Evolutionary conservation across 2,113 vertebrate genomes (phyloP).

Genomic region (Diadophis punctatus): DNA sequence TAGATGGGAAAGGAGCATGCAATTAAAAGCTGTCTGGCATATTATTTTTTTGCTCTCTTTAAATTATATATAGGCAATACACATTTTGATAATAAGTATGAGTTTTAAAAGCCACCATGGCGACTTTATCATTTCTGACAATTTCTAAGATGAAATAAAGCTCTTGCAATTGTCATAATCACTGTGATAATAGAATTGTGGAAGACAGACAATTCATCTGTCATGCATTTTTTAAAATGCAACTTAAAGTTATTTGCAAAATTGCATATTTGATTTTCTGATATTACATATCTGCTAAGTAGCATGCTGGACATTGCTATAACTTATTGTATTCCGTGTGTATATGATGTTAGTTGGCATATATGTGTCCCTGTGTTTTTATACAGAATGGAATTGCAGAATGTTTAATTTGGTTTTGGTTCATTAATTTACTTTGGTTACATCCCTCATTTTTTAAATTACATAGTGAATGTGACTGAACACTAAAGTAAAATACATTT

Average conservation of each 20-base stretch:
- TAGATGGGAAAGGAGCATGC: conserved; percentile 15
- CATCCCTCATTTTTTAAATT: neutral
- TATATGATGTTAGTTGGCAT: neutral
- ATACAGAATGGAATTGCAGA: neutral
- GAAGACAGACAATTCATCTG: conserved; percentile 47
- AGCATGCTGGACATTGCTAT: neutral
- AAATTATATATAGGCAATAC: conserved; percentile 57
- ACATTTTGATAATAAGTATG: conserved; percentile 40
- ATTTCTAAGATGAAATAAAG: conserved; percentile 41
- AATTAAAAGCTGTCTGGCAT: conserved; percentile 28
- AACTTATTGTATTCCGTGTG: neutral
- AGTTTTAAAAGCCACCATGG: conserved; percentile 53
- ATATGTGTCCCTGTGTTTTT: neutral
- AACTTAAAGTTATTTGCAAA: conserved; percentile 47
- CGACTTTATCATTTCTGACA: conserved; percentile 40
- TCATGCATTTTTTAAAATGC: conserved; percentile 56
- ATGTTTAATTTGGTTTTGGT: neutral
- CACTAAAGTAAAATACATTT: neutral
- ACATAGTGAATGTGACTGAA: neutral
- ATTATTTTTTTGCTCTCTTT: conserved; percentile 54
- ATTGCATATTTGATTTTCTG: neutral
- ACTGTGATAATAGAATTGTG: conserved; percentile 52
- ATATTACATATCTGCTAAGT: neutral
- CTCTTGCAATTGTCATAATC: conserved; percentile 56
- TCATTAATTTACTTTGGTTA: neutral